A percentile compares a stretch with the other conserved stretches of the same genome.
These are phyloP conservation scores for Salvelinus sp. DNA, from an alignment of 2,113 vertebrate species.

Conservation along the genomic window DNA sequence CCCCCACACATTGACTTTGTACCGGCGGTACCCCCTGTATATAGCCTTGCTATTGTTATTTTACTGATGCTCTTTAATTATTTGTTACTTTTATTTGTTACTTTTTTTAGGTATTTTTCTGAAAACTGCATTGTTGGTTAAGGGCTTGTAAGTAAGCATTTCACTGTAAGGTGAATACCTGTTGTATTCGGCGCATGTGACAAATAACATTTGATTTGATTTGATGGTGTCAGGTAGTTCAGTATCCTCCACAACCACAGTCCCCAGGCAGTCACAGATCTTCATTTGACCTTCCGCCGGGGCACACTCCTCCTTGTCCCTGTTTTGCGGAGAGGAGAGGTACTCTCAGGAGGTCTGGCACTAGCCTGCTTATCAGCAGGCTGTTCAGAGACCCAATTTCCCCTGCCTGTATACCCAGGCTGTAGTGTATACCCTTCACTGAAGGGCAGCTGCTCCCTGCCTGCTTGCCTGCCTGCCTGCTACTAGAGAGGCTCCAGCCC, in stretches of 20 bases:
- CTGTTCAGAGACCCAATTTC: slow-evolving; percentile 50
- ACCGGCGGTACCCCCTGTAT: too few species aligned
- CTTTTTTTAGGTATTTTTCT: too few species aligned
- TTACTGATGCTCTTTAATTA: too few species aligned
- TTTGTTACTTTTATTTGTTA: too few species aligned
- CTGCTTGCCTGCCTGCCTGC: not conserved
- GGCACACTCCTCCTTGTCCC: slow-evolving; percentile 29
- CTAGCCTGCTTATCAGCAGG: slow-evolving; percentile 60
- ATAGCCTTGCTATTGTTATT: too few species aligned
- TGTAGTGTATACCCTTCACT: slow-evolving; percentile 45
- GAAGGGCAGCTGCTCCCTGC: slow-evolving; percentile 60
- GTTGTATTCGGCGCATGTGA: too few species aligned
- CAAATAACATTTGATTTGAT: too few species aligned
- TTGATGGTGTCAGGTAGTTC: slow-evolving; percentile 40
- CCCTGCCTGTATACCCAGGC: not conserved
- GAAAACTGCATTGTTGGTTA: too few species aligned
- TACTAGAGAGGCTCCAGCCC: slow-evolving; percentile 28
- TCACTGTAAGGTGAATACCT: too few species aligned
- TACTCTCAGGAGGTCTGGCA: slow-evolving; percentile 63
- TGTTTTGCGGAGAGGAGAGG: slow-evolving; percentile 46
- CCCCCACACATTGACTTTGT: too few species aligned
- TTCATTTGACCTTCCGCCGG: slow-evolving; percentile 62
- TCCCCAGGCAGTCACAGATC: slow-evolving; percentile 43
- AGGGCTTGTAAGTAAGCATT: too few species aligned
- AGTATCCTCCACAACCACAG: slow-evolving; percentile 38